These are phyloP conservation scores for Zygogramma bicolorata DNA, from an alignment of 2,888 invertebrate species.

Conservation along the genomic window DNA sequence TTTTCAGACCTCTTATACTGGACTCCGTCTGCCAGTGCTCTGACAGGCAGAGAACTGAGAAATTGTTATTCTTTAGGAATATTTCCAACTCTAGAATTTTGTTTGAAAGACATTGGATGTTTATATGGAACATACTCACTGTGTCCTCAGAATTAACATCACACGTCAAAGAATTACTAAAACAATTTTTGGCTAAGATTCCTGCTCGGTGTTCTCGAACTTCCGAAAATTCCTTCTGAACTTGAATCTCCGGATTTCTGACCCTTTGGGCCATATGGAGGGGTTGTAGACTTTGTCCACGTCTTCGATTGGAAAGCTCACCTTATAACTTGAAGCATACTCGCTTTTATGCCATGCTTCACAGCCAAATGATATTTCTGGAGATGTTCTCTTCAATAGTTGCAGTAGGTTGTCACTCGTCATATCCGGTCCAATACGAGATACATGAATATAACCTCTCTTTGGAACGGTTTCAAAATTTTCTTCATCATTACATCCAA, in stretches of 20 bases:
- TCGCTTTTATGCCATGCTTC: slow-evolving; percentile 4
- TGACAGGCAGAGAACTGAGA: background rate
- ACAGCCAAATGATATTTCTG: slow-evolving; percentile 1
- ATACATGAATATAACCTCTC: slow-evolving; percentile 14
- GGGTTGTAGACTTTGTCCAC: slow-evolving; percentile 12
- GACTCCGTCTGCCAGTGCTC: slow-evolving; percentile 13
- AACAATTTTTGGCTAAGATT: background rate
- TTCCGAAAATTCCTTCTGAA: slow-evolving; percentile 7
- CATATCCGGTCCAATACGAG: background rate
- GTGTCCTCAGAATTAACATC: background rate
- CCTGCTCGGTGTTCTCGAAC: background rate
- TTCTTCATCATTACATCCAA: background rate
- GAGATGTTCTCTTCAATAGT: background rate
- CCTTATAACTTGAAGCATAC: slow-evolving; percentile 3
- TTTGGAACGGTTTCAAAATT: slow-evolving; percentile 7
- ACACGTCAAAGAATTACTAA: too few species aligned
- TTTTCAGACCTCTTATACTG: background rate
- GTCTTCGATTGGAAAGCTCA: slow-evolving; percentile 8
- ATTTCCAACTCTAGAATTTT: slow-evolving; percentile 1
- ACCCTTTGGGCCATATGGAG: slow-evolving; percentile 4
- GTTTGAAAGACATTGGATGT: slow-evolving; percentile 15
- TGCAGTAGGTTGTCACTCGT: background rate
- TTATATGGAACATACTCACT: slow-evolving; percentile 21
- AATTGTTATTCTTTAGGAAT: background rate
- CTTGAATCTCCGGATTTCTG: slow-evolving; percentile 6